phyloP scores from a whole-genome alignment of 1,140 invertebrate genomes.

The Papilio polyxenes region DNA sequence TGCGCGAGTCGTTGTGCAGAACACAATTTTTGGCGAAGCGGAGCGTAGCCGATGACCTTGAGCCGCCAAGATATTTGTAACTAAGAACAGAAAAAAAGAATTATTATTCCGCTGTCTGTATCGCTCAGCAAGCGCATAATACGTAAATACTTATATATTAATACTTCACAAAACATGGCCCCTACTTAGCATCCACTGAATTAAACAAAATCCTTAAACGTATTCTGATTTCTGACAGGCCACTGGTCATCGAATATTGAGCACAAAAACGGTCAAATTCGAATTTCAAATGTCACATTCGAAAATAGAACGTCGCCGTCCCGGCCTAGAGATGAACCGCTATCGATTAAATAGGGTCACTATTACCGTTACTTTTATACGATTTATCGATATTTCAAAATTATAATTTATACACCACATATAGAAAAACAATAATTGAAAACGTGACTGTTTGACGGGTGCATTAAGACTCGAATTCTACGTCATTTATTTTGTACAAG shows the following conservation, averaged over 20 bases:
- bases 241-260: constrained; percentile 65
- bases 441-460: background rate
- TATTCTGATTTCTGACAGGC: constrained; percentile 48
- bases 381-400: constrained; percentile 14
- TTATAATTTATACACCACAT: background rate
- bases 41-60: too few relatives aligned
- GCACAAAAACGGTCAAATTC: constrained; percentile 68
- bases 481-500: too few relatives aligned
- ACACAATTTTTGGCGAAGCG: too few relatives aligned
- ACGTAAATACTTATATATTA: background rate
- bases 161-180: constrained; percentile 30
- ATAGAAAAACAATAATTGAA: background rate
- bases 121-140: too few relatives aligned
- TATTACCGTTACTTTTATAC: constrained; percentile 23
- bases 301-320: constrained; percentile 63
- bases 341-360: constrained; percentile 47
- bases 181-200: constrained; percentile 57
- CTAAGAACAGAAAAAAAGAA: too few relatives aligned
- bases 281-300: constrained; percentile 66
- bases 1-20: too few relatives aligned
- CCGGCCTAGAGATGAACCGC: constrained; percentile 48
- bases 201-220: constrained; percentile 57
- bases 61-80: too few relatives aligned
- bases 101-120: too few relatives aligned
- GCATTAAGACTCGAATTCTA: background rate